Conservation (phyloP, 2,113 vertebrate genomes). For the Acanthisitta chloris region DNA sequence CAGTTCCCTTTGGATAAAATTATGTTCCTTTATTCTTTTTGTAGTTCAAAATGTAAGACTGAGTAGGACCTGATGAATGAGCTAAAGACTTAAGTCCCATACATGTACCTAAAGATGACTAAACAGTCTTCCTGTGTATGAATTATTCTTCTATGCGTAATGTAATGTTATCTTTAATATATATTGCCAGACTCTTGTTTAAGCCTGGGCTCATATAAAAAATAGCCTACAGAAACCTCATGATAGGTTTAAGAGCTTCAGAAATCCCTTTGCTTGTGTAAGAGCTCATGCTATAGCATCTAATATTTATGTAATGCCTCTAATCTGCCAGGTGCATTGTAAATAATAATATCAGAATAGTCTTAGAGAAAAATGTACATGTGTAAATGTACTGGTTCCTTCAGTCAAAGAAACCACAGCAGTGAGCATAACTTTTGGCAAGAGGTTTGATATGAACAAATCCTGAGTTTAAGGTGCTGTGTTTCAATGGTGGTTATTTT, state of each 20-base stretch:
- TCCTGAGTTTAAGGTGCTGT: not conserved
- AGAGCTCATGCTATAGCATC: not conserved
- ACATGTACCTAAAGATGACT: not conserved
- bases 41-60: not conserved
- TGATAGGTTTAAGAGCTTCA: conserved; percentile 1
- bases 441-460: not conserved
- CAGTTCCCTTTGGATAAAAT: not conserved
- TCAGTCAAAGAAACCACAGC: not conserved
- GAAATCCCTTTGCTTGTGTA: not conserved
- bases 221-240: not conserved
- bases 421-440: not conserved
- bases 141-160: not conserved
- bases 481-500: not conserved
- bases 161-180: not conserved
- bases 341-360: not conserved
- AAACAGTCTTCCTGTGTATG: not conserved
- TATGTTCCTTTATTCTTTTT: not conserved
- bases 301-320: conserved; percentile 23
- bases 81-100: not conserved
- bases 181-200: not conserved
- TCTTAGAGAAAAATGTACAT: not conserved
- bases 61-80: not conserved
- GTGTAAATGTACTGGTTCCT: not conserved
- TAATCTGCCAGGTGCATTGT: not conserved
- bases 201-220: not conserved